phyloP scores from a whole-genome alignment of 2,888 invertebrate genomes.

The Amitus sp. region DNA sequence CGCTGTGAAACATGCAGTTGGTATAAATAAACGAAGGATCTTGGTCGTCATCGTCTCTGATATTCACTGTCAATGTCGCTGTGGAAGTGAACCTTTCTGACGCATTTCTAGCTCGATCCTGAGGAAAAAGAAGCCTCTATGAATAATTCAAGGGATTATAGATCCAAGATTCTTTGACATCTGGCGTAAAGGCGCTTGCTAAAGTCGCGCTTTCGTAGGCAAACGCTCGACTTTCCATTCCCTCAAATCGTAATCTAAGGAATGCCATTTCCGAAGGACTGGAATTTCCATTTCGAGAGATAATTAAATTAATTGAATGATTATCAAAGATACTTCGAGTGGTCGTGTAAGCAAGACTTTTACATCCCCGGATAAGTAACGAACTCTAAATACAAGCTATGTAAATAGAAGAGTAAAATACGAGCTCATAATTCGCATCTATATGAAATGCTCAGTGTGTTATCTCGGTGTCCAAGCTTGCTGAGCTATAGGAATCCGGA shows the following conservation, averaged over 20 bases:
- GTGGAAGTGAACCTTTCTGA: constrained; percentile 83
- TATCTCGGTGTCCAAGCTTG: constrained; percentile 18
- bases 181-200: no score
- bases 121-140: constrained; percentile 44
- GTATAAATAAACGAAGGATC: constrained; percentile 92
- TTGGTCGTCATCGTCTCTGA: constrained; percentile 90
- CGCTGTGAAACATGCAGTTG: constrained; percentile 83
- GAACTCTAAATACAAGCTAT: background rate
- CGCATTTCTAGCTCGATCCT: constrained; percentile 88
- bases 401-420: constrained; percentile 3
- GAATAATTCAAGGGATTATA: constrained; percentile 1
- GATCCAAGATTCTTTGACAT: constrained; percentile 14
- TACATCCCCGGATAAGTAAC: background rate
- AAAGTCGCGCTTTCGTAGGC: no score
- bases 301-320: background rate
- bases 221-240: no score
- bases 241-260: no score
- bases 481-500: constrained; percentile 33
- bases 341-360: background rate
- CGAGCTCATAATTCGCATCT: constrained; percentile 17
- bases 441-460: constrained; percentile 19
- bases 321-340: no score
- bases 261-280: no score
- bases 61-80: constrained; percentile 84
- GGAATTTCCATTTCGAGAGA: background rate